Conservation (phyloP, 2,797 vertebrate genomes). For the Iguana delicatissima region DNA sequence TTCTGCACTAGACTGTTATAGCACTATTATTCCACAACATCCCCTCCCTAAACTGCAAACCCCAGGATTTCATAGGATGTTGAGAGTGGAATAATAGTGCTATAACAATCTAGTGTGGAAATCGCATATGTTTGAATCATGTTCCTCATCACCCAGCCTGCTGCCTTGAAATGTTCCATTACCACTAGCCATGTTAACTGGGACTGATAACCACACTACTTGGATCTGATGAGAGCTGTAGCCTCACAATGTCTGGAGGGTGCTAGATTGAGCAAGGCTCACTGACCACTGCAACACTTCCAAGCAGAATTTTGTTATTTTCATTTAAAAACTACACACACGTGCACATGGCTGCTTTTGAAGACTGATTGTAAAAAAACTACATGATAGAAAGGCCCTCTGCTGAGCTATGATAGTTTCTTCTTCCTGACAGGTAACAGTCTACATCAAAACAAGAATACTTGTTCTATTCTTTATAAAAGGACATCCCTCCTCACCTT, state of each 20-base stretch:
- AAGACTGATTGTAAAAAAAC: neutral
- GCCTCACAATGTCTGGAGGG: too few species aligned
- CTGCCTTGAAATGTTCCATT: neutral
- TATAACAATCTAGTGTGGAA: too few species aligned
- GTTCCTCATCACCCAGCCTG: neutral
- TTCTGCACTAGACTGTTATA: too few species aligned
- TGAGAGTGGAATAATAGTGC: too few species aligned
- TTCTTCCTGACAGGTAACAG: too few species aligned
- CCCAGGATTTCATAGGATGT: too few species aligned
- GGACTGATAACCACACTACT: neutral
- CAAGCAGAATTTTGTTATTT: neutral
- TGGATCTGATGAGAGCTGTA: neutral
- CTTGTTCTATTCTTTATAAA: neutral
- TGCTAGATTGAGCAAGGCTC: neutral
- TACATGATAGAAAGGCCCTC: neutral
- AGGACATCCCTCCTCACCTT: neutral
- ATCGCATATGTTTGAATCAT: too few species aligned
- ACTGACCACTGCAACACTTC: neutral
- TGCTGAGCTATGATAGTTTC: too few species aligned
- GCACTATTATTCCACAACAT: too few species aligned
- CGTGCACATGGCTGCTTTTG: neutral
- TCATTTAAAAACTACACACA: neutral
- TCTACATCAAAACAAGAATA: neutral
- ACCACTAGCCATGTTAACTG: too few species aligned
- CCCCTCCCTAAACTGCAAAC: too few species aligned